Evolutionary conservation across 2,888 invertebrate species (phyloP).

Genomic region (Ophonus ardosiacus): DNA sequence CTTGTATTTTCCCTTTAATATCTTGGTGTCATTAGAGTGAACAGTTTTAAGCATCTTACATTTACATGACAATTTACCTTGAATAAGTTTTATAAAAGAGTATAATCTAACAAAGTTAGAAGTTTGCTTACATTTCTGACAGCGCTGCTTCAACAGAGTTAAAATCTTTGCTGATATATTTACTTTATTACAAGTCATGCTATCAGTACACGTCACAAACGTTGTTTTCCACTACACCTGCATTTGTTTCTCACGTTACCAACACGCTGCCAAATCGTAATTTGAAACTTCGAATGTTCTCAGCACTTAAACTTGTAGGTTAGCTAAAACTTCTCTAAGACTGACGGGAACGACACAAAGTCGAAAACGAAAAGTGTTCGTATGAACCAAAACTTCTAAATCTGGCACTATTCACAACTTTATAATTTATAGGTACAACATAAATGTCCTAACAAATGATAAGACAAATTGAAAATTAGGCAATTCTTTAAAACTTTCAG

Average conservation of each 20-base stretch:
- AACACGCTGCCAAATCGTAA: background rate
- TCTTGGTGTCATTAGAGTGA: background rate
- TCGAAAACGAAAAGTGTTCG: background rate
- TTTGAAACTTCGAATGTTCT: slow-evolving; percentile 4
- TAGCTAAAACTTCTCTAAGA: background rate
- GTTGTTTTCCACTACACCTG: background rate
- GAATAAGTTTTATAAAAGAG: background rate
- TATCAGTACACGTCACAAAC: slow-evolving; percentile 4
- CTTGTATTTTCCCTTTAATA: background rate
- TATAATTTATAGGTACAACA: background rate
- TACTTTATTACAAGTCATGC: slow-evolving; percentile 9
- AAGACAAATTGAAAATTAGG: too few relatives aligned
- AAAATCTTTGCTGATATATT: background rate
- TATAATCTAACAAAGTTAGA: background rate
- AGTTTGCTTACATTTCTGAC: slow-evolving; percentile 1
- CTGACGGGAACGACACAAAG: background rate
- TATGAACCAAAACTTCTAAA: slow-evolving; percentile 1
- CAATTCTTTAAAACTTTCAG: too few relatives aligned
- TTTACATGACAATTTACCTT: background rate
- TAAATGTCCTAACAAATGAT: too few relatives aligned
- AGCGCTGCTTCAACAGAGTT: background rate
- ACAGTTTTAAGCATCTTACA: background rate
- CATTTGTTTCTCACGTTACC: slow-evolving; percentile 14
- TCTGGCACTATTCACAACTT: background rate
- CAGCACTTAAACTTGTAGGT: background rate